phyloP scores from a whole-genome alignment of 2,797 vertebrate species.

The Notamacropus eugenii region DNA sequence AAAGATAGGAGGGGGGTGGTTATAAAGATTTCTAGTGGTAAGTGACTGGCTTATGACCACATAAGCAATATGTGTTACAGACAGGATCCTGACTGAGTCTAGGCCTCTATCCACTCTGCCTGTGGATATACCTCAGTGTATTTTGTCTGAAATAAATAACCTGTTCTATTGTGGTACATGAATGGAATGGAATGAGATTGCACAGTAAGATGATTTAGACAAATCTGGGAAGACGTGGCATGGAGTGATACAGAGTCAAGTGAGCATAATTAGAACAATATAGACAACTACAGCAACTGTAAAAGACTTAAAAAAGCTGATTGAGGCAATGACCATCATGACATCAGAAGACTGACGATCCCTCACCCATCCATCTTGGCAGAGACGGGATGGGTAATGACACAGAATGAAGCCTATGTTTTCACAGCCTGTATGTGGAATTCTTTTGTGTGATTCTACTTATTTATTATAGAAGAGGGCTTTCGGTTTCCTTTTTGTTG shows the following conservation, averaged over 20 bases:
- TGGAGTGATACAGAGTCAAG: not conserved
- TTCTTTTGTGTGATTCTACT: not conserved
- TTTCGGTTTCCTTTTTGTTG: not conserved
- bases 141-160: too few relatives aligned
- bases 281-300: not conserved
- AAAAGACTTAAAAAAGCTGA: not conserved
- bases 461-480: not conserved
- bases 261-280: not conserved
- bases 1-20: not conserved
- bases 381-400: not conserved
- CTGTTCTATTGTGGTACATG: not conserved
- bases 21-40: not conserved
- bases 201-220: not conserved
- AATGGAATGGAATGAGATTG: not conserved
- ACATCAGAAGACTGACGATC: not conserved
- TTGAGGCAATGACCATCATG: not conserved
- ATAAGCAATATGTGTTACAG: too few relatives aligned
- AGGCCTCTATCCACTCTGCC: too few relatives aligned
- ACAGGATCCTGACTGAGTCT: too few relatives aligned
- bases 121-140: too few relatives aligned
- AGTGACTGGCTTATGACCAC: too few relatives aligned
- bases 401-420: not conserved
- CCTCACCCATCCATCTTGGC: not conserved
- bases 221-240: not conserved
- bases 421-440: not conserved